phyloP scores from a whole-genome alignment of 1,140 invertebrate genomes.

The Drosophila quadrilineata region DNA sequence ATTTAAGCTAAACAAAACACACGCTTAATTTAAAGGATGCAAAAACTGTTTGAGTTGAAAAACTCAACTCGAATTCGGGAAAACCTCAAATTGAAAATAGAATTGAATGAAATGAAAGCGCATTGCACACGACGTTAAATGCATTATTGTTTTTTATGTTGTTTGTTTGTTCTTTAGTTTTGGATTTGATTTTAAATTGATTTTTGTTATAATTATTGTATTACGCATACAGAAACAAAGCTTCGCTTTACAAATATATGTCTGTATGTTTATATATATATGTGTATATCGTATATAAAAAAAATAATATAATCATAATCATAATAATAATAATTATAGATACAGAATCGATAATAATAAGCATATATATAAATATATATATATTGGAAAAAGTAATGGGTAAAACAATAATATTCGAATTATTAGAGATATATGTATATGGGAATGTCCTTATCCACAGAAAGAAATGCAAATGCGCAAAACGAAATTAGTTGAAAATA shows the following conservation, averaged over 20 bases:
- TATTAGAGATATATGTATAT: too few relatives aligned
- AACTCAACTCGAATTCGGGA: conserved; percentile 36
- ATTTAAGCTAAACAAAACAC: conserved; percentile 80
- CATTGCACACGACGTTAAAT: too few relatives aligned
- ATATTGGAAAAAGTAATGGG: too few relatives aligned
- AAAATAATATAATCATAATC: conserved; percentile 8
- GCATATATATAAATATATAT: background rate
- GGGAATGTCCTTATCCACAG: too few relatives aligned
- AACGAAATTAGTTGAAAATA: too few relatives aligned
- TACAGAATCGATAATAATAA: too few relatives aligned
- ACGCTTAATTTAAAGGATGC: conserved; percentile 80
- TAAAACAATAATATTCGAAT: too few relatives aligned
- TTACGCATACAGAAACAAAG: conserved; percentile 52
- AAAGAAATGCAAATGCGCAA: too few relatives aligned
- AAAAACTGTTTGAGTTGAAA: conserved; percentile 73
- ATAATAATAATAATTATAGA: too few relatives aligned
- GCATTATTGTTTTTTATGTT: background rate
- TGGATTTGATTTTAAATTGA: too few relatives aligned
- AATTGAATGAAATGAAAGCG: conserved; percentile 43
- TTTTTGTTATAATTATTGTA: conserved; percentile 26
- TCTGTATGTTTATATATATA: background rate
- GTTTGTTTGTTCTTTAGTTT: background rate
- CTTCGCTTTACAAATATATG: conserved; percentile 21
- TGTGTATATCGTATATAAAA: conserved; percentile 21
- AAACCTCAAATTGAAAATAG: conserved; percentile 43